Conservation (phyloP, 2,888 invertebrate genomes). For the Drosophila gaucha region DNA sequence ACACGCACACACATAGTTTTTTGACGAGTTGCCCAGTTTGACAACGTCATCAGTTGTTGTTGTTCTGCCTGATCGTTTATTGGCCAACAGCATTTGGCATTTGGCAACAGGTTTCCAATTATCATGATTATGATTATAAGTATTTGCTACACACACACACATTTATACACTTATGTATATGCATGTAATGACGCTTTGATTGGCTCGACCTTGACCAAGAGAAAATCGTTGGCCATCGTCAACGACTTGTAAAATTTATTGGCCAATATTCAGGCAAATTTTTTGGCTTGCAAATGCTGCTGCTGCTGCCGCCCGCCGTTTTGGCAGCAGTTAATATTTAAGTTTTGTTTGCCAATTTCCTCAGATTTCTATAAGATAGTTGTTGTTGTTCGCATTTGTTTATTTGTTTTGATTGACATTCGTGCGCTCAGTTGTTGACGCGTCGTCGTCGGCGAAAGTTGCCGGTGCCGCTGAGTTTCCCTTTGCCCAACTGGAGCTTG, state of each 20-base stretch:
- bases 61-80: conserved; percentile 65
- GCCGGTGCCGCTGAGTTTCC: conserved; percentile 9
- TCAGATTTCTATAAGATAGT: conserved; percentile 43
- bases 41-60: conserved; percentile 66
- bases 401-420: conserved; percentile 65
- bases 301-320: conserved; percentile 38
- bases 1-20: conserved; percentile 40
- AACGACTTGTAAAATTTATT: conserved; percentile 77
- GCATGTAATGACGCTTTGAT: conserved; percentile 71
- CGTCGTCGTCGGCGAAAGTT: conserved; percentile 55
- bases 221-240: conserved; percentile 65
- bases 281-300: conserved; percentile 10
- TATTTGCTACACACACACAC: conserved; percentile 20
- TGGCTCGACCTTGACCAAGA: conserved; percentile 60
- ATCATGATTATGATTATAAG: conserved; percentile 60
- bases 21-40: conserved; percentile 82
- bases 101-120: conserved; percentile 75
- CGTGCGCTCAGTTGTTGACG: conserved; percentile 50
- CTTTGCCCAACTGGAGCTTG: conserved; percentile 21
- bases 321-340: conserved; percentile 81
- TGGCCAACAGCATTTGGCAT: conserved; percentile 69
- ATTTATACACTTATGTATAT: conserved; percentile 15
- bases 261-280: conserved; percentile 70
- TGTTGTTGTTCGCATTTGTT: conserved; percentile 40
- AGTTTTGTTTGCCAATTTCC: conserved; percentile 70